Evolutionary conservation across 2,888 invertebrate species (phyloP).

Genomic region (Mythimna albipuncta): DNA sequence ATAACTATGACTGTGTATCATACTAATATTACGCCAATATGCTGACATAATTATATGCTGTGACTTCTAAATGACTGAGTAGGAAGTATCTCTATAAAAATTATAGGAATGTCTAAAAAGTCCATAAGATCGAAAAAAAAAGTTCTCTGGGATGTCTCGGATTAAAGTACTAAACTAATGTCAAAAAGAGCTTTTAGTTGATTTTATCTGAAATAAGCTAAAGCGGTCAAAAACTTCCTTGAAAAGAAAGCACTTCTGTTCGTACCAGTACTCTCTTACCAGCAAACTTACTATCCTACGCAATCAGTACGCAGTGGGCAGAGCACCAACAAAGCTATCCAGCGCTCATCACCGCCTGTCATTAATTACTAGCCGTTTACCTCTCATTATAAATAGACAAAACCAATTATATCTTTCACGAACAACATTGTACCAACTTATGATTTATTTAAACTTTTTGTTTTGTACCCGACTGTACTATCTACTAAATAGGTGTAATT

Average conservation of each 20-base stretch:
- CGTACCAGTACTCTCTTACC: constrained; percentile 43
- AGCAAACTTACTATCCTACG: constrained; percentile 74
- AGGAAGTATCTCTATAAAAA: too few relatives aligned
- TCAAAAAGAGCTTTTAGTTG: too few relatives aligned
- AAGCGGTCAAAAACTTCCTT: too few relatives aligned
- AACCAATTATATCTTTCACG: constrained; percentile 83
- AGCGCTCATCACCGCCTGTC: constrained; percentile 74
- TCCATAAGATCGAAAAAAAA: too few relatives aligned
- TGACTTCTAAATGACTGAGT: too few relatives aligned
- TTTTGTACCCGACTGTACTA: constrained; percentile 68
- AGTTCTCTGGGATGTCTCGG: too few relatives aligned
- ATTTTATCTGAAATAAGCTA: too few relatives aligned
- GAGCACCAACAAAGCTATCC: constrained; percentile 77
- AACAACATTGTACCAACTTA: constrained; percentile 69
- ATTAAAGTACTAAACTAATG: too few relatives aligned
- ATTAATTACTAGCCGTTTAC: constrained; percentile 87
- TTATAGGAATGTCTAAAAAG: too few relatives aligned
- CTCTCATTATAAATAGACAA: constrained; percentile 86
- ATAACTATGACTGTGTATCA: too few relatives aligned
- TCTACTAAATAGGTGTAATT: constrained; percentile 68
- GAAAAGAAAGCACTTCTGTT: constrained; percentile 15
- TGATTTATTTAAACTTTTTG: constrained; percentile 81
- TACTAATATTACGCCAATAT: too few relatives aligned
- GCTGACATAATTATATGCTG: too few relatives aligned
- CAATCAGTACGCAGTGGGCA: constrained; percentile 76